Evolutionary conservation across 2,888 invertebrate species (phyloP).

Genomic region (Macropis europaea): DNA sequence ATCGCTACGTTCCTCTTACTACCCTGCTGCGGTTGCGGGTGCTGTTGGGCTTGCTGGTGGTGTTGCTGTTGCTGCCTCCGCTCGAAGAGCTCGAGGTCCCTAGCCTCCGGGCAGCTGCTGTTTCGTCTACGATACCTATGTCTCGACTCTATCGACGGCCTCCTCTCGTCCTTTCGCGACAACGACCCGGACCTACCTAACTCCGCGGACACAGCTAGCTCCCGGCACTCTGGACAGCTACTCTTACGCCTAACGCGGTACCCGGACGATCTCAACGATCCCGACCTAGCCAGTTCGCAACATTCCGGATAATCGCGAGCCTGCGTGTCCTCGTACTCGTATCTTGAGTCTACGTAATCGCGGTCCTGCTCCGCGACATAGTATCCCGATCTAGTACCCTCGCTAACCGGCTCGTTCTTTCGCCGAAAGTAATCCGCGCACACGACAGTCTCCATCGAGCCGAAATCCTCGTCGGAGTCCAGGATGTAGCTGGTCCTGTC

Average conservation of each 20-base stretch:
- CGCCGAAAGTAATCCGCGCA: conserved; percentile 63
- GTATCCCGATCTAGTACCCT: conserved; percentile 33
- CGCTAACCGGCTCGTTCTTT: conserved; percentile 24
- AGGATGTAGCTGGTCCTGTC: conserved; percentile 54
- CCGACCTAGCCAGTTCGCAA: conserved; percentile 59
- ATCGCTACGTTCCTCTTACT: conserved; percentile 79
- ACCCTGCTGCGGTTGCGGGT: conserved; percentile 70
- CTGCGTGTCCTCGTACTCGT: conserved; percentile 48
- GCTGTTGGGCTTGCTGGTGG: conserved; percentile 61
- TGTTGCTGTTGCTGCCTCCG: conserved; percentile 72
- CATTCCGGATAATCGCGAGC: conserved; percentile 39
- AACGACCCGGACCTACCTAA: conserved; percentile 60
- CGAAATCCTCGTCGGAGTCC: conserved; percentile 76
- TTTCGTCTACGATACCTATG: conserved; percentile 70
- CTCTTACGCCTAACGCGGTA: conserved; percentile 66
- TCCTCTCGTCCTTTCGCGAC: conserved; percentile 46
- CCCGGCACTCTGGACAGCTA: conserved; percentile 72
- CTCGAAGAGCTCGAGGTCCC: conserved; percentile 72
- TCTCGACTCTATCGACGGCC: conserved; percentile 54
- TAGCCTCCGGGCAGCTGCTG: conserved; percentile 76
- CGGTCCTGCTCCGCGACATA: conserved; percentile 36
- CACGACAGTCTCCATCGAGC: conserved; percentile 76
- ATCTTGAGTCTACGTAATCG: conserved; percentile 51
- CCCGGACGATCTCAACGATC: conserved; percentile 43
- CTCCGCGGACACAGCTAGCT: conserved; percentile 54